A percentile compares a stretch with the other conserved stretches of the same genome.
phyloP scores from a whole-genome alignment of 2,888 invertebrate genomes.

The Ypsolopha scabrella region DNA sequence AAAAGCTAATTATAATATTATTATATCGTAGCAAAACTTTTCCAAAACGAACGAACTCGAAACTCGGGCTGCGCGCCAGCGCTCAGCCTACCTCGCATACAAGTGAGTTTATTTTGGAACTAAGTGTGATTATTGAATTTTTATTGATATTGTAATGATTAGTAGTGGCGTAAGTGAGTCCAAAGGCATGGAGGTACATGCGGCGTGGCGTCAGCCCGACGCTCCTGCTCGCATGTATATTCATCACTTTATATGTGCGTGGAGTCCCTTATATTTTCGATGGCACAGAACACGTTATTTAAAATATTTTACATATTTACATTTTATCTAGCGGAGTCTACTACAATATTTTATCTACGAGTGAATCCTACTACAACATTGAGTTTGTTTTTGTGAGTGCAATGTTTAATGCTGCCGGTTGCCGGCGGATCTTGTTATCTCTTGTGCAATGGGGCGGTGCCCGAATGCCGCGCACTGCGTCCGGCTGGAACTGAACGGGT shows the following conservation, averaged over 20 bases:
- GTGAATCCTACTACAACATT: conserved; percentile 69
- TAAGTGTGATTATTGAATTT: conserved; percentile 80
- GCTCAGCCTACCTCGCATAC: conserved; percentile 78
- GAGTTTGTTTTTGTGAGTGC: conserved; percentile 68
- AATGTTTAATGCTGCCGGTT: conserved; percentile 68
- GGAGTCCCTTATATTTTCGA: conserved; percentile 67
- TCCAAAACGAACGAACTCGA: conserved; percentile 73
- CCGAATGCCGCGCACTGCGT: conserved; percentile 27
- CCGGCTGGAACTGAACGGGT: conserved; percentile 21
- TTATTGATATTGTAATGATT: conserved; percentile 71
- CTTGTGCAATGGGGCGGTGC: conserved; percentile 53
- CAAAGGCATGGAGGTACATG: conserved; percentile 44
- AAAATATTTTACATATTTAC: conserved; percentile 69
- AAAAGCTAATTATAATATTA: conserved; percentile 64
- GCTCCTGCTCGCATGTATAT: conserved; percentile 30
- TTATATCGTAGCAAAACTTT: conserved; percentile 69
- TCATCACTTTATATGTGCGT: conserved; percentile 57
- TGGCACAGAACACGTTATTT: conserved; percentile 66
- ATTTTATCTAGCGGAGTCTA: conserved; percentile 69
- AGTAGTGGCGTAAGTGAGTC: conserved; percentile 67
- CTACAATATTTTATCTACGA: conserved; percentile 68
- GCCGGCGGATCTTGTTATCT: conserved; percentile 64
- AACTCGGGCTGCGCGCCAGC: conserved; percentile 70
- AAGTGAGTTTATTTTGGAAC: conserved; percentile 83
- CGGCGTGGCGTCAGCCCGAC: conserved; percentile 19